phyloP scores from a whole-genome alignment of 2,888 invertebrate genomes.

The Tetranychus truncatus region DNA sequence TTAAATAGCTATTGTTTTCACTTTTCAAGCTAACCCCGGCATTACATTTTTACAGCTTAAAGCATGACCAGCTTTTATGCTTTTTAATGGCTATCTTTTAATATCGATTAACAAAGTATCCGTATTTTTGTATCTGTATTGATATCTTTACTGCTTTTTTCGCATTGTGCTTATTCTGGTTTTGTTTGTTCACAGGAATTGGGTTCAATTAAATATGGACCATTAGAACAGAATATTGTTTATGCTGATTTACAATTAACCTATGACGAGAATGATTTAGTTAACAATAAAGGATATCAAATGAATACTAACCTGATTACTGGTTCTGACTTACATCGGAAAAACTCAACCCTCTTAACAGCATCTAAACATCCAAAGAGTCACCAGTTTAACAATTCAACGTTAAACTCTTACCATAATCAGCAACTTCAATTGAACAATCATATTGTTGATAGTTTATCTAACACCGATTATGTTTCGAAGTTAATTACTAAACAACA shows the following conservation, averaged over 20 bases:
- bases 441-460: background rate
- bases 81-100: too few relatives aligned
- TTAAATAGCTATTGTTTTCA: too few relatives aligned
- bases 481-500: slow-evolving; percentile 13
- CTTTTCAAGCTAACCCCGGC: too few relatives aligned
- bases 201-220: background rate
- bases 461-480: background rate
- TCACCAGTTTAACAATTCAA: background rate
- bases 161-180: background rate
- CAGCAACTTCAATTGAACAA: background rate
- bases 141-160: background rate
- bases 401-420: too few relatives aligned
- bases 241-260: slow-evolving; percentile 21
- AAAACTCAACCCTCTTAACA: background rate
- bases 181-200: background rate
- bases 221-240: slow-evolving; percentile 17
- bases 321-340: background rate
- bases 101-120: too few relatives aligned
- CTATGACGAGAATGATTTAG: slow-evolving; percentile 7
- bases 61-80: too few relatives aligned
- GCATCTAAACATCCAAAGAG: background rate
- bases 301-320: background rate
- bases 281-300: slow-evolving; percentile 1
- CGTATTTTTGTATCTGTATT: too few relatives aligned
- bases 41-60: too few relatives aligned